Evolutionary conservation across 2,888 invertebrate species (phyloP).

Genomic region (Protodeltote pygarga): DNA sequence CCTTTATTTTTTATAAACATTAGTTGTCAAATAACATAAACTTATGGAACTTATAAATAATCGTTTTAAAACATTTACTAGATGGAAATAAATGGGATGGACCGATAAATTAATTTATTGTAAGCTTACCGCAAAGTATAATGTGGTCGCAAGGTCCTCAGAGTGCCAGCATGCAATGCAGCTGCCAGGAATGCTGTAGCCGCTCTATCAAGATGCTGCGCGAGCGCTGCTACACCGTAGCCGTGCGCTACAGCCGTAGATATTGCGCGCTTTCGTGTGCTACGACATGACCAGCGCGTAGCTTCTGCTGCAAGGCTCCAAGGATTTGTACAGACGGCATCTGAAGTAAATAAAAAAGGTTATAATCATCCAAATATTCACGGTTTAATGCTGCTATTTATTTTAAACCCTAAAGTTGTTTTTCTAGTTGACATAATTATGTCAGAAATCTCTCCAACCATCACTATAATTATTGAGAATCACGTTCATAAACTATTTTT

Average conservation of each 20-base stretch:
- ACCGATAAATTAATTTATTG: neutral
- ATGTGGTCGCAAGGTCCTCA: constrained; percentile 93
- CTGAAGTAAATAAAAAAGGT: neutral
- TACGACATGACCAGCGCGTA: constrained; percentile 90
- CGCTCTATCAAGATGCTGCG: constrained; percentile 94
- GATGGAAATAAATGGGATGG: no score
- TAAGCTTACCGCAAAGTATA: constrained; percentile 89
- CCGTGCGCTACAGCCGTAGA: constrained; percentile 91
- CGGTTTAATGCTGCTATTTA: no score
- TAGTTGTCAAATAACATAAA: no score
- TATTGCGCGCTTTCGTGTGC: constrained; percentile 91
- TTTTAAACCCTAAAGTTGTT: no score
- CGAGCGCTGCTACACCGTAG: constrained; percentile 95
- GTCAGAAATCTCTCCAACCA: no score
- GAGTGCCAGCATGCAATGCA: constrained; percentile 92
- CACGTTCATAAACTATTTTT: no score
- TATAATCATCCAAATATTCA: no score
- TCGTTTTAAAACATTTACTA: no score
- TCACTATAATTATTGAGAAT: no score
- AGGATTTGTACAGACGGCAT: constrained; percentile 33
- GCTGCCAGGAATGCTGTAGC: constrained; percentile 94
- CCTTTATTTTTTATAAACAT: no score
- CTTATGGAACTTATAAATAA: no score
- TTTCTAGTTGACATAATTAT: no score
- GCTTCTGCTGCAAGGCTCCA: constrained; percentile 53